These are phyloP conservation scores for Diadema setosum DNA, from an alignment of 35 echinoderm and acorn worm genomes.

Conservation along the genomic window DNA sequence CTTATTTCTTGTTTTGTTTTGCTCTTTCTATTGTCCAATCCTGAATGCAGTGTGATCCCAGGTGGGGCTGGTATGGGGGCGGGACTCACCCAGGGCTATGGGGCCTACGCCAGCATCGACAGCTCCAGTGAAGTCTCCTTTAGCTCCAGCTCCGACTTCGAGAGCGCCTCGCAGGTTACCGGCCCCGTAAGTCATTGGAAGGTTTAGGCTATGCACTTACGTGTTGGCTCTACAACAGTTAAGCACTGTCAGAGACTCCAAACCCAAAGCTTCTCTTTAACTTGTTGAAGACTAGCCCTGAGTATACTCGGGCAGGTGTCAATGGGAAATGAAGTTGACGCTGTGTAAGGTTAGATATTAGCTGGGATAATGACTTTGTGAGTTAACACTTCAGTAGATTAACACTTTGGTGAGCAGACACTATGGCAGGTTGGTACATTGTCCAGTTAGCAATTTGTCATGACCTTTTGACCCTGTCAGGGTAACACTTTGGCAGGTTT, in stretches of 20 bases:
- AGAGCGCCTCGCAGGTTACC: conserved; percentile 75
- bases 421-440: too few relatives aligned
- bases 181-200: conserved; percentile 61
- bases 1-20: not conserved
- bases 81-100: not conserved
- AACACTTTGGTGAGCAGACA: too few relatives aligned
- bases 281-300: not conserved
- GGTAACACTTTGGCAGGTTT: too few relatives aligned
- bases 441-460: too few relatives aligned
- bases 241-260: not conserved
- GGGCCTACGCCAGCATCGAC: conserved; percentile 54
- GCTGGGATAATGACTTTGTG: too few relatives aligned
- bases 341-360: not conserved
- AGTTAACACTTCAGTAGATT: too few relatives aligned
- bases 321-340: too few relatives aligned
- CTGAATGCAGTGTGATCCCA: not conserved
- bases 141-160: conserved; percentile 67
- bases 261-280: not conserved
- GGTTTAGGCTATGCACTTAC: not conserved
- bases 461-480: too few relatives aligned
- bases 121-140: conserved; percentile 46
- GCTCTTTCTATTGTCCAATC: not conserved
- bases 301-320: too few relatives aligned
- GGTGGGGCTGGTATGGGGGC: not conserved
- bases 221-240: not conserved